Percentiles rank a stretch among this genome's conserved stretches.
Conservation (phyloP, 2,113 vertebrate genomes). For the Xiphophorus hellerii region DNA sequence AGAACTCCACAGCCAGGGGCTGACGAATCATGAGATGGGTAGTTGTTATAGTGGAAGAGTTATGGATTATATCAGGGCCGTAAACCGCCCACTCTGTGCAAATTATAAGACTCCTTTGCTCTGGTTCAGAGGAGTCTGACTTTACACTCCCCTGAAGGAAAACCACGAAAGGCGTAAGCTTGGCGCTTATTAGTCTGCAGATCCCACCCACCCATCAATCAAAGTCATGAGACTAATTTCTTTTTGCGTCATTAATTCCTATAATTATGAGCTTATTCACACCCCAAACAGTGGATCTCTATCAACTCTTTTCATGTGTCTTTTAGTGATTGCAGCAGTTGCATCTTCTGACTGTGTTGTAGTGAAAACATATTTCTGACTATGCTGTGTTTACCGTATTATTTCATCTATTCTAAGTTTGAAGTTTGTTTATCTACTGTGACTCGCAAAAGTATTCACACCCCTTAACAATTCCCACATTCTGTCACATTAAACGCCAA, state of each 20-base stretch:
- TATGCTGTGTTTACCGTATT: neutral
- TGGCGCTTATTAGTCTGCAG: conserved; percentile 64
- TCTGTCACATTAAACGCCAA: neutral
- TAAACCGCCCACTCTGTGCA: conserved; percentile 71
- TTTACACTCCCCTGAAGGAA: conserved; percentile 59
- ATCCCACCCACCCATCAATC: conserved; percentile 58
- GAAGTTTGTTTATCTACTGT: neutral
- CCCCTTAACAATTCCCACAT: neutral
- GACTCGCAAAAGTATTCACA: neutral
- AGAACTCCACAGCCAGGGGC: conserved; percentile 48
- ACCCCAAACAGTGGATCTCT: neutral
- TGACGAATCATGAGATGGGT: conserved; percentile 58
- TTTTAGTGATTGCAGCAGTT: neutral
- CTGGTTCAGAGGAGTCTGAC: conserved; percentile 58
- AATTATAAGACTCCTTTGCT: conserved; percentile 68
- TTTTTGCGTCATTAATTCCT: conserved; percentile 47
- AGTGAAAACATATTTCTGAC: neutral
- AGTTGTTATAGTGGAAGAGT: conserved; percentile 62
- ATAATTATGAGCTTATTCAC: conserved; percentile 24
- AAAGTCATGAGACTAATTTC: conserved; percentile 62
- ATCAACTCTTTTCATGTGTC: neutral
- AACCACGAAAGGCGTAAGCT: conserved; percentile 58
- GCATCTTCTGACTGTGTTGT: neutral
- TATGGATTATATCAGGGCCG: conserved; percentile 71
- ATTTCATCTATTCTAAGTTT: neutral